A percentile compares a stretch with the other conserved stretches of the same genome.
phyloP scores from a whole-genome alignment of 2,888 invertebrate genomes.

The Orthosia gothica region DNA sequence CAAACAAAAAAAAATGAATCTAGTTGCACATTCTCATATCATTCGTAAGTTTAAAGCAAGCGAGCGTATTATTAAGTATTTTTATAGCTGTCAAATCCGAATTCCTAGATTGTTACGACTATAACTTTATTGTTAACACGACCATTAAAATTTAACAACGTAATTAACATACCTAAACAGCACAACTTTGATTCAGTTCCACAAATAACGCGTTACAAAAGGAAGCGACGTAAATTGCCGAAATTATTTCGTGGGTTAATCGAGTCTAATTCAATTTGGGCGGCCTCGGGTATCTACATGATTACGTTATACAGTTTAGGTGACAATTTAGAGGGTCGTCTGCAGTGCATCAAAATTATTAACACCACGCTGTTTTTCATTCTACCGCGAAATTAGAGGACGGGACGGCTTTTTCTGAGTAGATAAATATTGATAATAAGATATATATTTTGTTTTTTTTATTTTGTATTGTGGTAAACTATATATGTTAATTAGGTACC shows the following conservation, averaged over 20 bases:
- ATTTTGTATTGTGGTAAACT: too few species aligned
- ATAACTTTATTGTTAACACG: conserved; percentile 17
- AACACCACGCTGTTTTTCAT: conserved; percentile 35
- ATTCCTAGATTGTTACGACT: too few species aligned
- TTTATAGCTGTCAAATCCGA: too few species aligned
- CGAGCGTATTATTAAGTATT: too few species aligned
- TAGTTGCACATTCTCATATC: too few species aligned
- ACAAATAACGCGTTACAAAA: conserved; percentile 43
- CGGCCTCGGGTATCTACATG: conserved; percentile 35
- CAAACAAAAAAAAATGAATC: too few species aligned
- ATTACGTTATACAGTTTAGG: conserved; percentile 59
- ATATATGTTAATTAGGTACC: too few species aligned
- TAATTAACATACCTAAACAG: conserved; percentile 30
- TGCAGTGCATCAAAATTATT: conserved; percentile 52
- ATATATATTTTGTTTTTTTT: too few species aligned
- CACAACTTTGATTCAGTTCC: conserved; percentile 33
- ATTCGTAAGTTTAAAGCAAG: too few species aligned
- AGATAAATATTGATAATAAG: too few species aligned
- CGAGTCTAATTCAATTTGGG: conserved; percentile 61
- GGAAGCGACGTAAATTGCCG: conserved; percentile 29
- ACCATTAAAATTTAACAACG: conserved; percentile 6
- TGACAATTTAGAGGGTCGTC: conserved; percentile 47
- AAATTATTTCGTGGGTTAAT: conserved; percentile 61
- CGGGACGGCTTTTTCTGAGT: neutral
- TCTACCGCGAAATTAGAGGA: conserved; percentile 4